Base-by-base conservation (phyloP, 2,113 vertebrate genomes). In the Cygnus atratus region DNA sequence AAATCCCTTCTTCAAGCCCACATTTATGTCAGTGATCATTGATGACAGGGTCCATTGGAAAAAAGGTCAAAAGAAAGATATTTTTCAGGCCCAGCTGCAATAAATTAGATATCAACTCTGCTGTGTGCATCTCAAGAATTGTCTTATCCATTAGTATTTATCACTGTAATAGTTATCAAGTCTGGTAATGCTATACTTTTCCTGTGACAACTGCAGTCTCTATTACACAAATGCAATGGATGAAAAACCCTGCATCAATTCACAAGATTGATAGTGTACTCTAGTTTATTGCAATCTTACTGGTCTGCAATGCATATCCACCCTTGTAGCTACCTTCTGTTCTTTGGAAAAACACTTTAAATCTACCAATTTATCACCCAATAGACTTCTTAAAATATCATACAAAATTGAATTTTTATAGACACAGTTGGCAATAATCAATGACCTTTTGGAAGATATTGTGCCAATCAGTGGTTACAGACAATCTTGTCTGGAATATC, bases 321-420 rank as follows among this genome's bases (percentile, higher is more conserved):
- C 66, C 76, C 86, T 89, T 77, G 63, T 86, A 59, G 13, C 44
- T 91, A 62, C 37, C 41, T 82, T 82, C 33, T 54, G 13, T 50
- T 93, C 70, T 78, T 62, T 62, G 50, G 71, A 82, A 88, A 94
- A 93, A 82, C 57, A 79, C 43, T 75, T 91, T 79, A 48, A 68
- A 84, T 84, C 33, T 58, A 81, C 52, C 55, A 50, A 61, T 89
- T 94, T 93, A 92, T 91, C 94, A 77, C 61, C 54, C 3, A 10
- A 81, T 0, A 0, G 28, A 13, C 39, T 75, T 86, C 71, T 92
- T 82, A 88, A 96, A 96, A 96, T 96, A 92, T 92, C 96, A 94
- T 46, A 29, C 65, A 72, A 88, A 92, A 95, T 84, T 96, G 76
- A 72, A 92, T 92, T 95, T 93, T 96, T 93, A 94, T 94, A 78